Base-by-base conservation (phyloP, 2,888 invertebrate genomes). In the Catocala fraxini region DNA sequence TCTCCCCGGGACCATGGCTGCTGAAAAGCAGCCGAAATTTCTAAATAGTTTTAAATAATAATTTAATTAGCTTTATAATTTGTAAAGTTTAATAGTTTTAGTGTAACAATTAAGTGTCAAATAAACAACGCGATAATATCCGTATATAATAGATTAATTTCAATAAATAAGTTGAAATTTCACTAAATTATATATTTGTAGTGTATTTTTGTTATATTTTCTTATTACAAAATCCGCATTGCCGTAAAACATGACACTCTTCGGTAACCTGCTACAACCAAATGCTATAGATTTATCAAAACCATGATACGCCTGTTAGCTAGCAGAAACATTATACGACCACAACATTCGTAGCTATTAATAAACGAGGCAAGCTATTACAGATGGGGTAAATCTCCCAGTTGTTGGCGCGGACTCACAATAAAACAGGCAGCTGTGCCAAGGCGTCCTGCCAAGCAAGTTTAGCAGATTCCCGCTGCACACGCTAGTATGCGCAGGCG, bases 361-460 rank as follows among this genome's bases (percentile, higher is more conserved):
- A 87, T 85, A 86, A 86, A 86, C 81, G 82, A 82, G 79, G 77
- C 73, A 77, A 71, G 81, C 84, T 84, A 86, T 87, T 88, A 85
- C 83, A 83, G 82, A 83, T 81, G 81, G 88, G 85, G 85, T 87
- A 87, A 86, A 88, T 86, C 87, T 87, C 84, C 69, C 79, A 74
- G 81, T 84, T 83, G 85, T 87, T 90, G 90, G 89, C 90, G 86
- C 87, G 81, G 73, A 77, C 71, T 83, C 83, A 84, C 87, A 84
- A 86, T 89, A 86, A 86, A 88, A 84, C 83, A 85, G 84, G 83
- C 84, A 77, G 82, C 77, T 64, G 79, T 85, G 89, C 89, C 89
- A 89, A 89, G 89, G 86, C 85, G 80, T 75, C 61, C 73, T 89
- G 90, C 90, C 90, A 90, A 89, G 84, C 87, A 84, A 89, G 84